A percentile compares a stretch with the other conserved stretches of the same genome.
Evolutionary conservation across 2,797 vertebrate genomes (phyloP).

Genomic region (Huso huso): DNA sequence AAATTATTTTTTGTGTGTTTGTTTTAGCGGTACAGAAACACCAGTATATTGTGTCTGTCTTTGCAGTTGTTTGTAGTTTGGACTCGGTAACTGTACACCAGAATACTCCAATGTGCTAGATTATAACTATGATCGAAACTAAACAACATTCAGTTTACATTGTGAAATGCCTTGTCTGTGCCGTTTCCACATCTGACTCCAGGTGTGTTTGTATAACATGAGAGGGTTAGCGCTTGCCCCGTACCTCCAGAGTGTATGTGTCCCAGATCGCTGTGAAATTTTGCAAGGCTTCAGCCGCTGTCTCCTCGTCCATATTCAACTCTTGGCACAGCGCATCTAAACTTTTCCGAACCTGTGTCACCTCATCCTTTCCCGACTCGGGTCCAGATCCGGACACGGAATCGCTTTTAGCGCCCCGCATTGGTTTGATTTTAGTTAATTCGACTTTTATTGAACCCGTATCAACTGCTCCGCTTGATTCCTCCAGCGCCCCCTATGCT

Average conservation of each 20-base stretch:
- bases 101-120: too few relatives aligned
- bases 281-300: conserved; percentile 67
- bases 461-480: too few relatives aligned
- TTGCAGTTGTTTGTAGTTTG: too few relatives aligned
- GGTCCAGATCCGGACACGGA: conserved; percentile 48
- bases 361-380: conserved; percentile 57
- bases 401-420: conserved; percentile 34
- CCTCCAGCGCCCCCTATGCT: neutral
- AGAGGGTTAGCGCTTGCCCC: conserved; percentile 4
- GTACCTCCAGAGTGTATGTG: conserved; percentile 84
- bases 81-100: too few relatives aligned
- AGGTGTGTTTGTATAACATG: neutral
- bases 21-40: too few relatives aligned
- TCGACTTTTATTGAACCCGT: too few relatives aligned
- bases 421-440: too few relatives aligned
- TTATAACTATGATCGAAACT: too few relatives aligned
- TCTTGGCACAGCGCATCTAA: conserved; percentile 79
- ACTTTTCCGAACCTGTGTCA: conserved; percentile 54
- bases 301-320: conserved; percentile 83
- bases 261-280: conserved; percentile 73
- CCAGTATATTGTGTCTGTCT: too few relatives aligned
- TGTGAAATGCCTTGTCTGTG: neutral
- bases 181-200: neutral
- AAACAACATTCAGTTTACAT: neutral
- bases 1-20: too few relatives aligned